Percentiles rank a stretch among this genome's conserved stretches.
Conservation (phyloP, 2,797 vertebrate genomes). For the Chaenodraco wilsoni region DNA sequence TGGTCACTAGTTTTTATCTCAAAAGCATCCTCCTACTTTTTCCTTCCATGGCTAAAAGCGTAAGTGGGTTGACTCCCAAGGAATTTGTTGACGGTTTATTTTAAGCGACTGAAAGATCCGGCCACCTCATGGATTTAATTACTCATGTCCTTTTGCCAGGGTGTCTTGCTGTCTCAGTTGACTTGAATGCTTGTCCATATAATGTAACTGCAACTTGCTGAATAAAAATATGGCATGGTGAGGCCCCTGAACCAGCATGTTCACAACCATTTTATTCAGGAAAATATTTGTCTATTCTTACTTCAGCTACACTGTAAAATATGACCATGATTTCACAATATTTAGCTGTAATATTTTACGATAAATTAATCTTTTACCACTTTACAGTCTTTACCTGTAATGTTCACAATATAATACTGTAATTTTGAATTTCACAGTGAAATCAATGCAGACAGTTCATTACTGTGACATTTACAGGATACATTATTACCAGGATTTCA, state of each 20-base stretch:
- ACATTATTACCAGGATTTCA: too few species aligned
- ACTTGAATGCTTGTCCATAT: conserved; percentile 20
- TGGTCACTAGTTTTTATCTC: conserved; percentile 34
- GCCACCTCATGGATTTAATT: conserved; percentile 41
- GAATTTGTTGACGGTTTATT: conserved; percentile 48
- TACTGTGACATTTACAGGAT: too few species aligned
- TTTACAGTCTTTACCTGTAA: too few species aligned
- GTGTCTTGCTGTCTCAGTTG: conserved; percentile 15
- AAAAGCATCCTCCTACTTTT: conserved; percentile 47
- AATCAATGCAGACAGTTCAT: too few species aligned
- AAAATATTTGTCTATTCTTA: conserved; percentile 22
- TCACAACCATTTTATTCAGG: conserved; percentile 22
- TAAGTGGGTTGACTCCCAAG: conserved; percentile 71
- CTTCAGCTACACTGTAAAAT: neutral
- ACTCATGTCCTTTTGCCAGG: conserved; percentile 40
- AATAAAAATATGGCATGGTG: conserved; percentile 28
- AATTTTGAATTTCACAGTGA: too few species aligned
- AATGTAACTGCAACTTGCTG: conserved; percentile 29
- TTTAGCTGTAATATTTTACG: too few species aligned
- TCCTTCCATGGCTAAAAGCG: conserved; percentile 54
- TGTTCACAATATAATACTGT: too few species aligned
- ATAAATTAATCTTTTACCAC: too few species aligned
- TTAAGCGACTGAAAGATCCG: conserved; percentile 49
- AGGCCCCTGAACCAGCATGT: neutral
- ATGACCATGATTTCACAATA: too few species aligned